These are phyloP conservation scores for Tapera naevia DNA, from an alignment of 2,797 vertebrate species.

Conservation along the genomic window DNA sequence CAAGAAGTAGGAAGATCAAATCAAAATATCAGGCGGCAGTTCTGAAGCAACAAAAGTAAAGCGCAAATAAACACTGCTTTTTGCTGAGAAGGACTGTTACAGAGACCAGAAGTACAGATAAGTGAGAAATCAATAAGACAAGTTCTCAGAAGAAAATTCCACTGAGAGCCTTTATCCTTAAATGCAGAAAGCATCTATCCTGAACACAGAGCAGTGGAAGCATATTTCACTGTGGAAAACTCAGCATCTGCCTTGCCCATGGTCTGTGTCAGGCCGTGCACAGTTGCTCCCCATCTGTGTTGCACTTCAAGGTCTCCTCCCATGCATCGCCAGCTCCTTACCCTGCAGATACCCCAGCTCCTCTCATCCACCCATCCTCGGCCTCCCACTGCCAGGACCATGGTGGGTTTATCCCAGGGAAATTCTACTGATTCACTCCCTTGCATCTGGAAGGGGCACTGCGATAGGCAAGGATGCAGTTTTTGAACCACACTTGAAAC, in stretches of 20 bases:
- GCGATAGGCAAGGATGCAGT: rapidly evolving
- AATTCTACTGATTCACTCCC: rapidly evolving
- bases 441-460: neutral
- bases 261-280: no score
- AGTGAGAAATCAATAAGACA: neutral
- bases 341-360: neutral
- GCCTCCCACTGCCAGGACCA: rapidly evolving
- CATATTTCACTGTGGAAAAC: neutral
- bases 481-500: rapidly evolving
- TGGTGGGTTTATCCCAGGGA: neutral
- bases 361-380: rapidly evolving
- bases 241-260: rapidly evolving
- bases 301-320: neutral
- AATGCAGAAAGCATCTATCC: neutral
- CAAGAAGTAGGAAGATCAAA: neutral
- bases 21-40: neutral
- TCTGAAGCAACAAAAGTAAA: neutral
- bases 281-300: rapidly evolving
- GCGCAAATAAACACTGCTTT: neutral
- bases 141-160: neutral
- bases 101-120: neutral
- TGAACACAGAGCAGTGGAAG: neutral
- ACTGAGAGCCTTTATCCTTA: neutral
- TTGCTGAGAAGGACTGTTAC: neutral
- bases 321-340: rapidly evolving